Base-by-base conservation (phyloP, 2,113 vertebrate species). In the Cricetomys ansorgei region DNA sequence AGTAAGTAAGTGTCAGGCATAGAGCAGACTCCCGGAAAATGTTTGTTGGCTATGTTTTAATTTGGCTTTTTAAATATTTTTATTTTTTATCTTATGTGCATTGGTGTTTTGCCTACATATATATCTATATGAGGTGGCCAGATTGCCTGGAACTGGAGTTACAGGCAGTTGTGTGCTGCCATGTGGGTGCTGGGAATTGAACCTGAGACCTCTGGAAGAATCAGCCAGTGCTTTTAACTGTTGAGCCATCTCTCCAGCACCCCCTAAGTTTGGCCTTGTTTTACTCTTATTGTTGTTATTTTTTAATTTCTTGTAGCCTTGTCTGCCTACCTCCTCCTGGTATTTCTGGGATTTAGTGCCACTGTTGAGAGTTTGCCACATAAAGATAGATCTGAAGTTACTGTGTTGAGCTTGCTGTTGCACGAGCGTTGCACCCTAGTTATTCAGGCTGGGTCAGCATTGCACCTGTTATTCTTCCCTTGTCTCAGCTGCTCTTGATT, bases 281-380 rank as follows among this genome's bases (percentile, higher is more conserved):
- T 84, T 65, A 29, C 59, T 65, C 25, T 72, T 55, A 72, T 2
- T 69, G 21, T 87, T 50, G 34, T 73, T 90, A 15, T 65, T 43
- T 83, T 90, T 27, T 62, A 48, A 48, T 89, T 96, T 94, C 88
- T 94, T 55, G 84, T 94, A 88, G 67, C 88, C 67, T 96, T 89
- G n/a, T n/a, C 12, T 70, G 13, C 34, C 45, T 69, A 11, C 21
- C 25, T 94, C 48, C 21, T 59, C 15, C 69, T n/a, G 3, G 25
- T 43, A 25, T 84, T 55, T 92, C 73, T 70, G n/a, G 43, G 27
- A 48, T 50, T 85, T 92, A 77, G 92, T 91, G 34, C 53, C 29
- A 13, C 83, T 75, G 10, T 37, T 89, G 57, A 94, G 59, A 80
- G 37, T 55, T 89, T 67, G 17, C 3, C 27, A 43, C 55, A 16